Evolutionary conservation across 2,888 invertebrate species (phyloP).

Genomic region (Mayetiola destructor): DNA sequence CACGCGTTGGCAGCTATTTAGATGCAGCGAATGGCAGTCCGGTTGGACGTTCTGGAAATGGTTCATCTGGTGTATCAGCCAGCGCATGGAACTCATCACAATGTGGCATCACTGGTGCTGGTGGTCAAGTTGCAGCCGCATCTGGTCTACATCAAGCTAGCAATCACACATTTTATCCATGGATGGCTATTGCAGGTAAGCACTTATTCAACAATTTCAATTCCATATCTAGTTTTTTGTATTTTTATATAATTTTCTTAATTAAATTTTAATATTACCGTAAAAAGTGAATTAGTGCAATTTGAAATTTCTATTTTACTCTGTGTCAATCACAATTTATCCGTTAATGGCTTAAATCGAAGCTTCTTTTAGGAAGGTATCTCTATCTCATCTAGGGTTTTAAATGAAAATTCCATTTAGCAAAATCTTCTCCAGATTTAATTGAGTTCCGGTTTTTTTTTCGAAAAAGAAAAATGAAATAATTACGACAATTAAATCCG

Average conservation of each 20-base stretch:
- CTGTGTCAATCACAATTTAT: too few relatives aligned
- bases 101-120: conserved; percentile 63
- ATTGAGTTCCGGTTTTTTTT: too few relatives aligned
- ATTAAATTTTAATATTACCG: too few relatives aligned
- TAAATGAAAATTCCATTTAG: too few relatives aligned
- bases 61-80: conserved; percentile 44
- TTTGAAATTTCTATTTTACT: too few relatives aligned
- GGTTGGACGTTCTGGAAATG: conserved; percentile 54
- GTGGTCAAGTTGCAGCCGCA: conserved; percentile 63
- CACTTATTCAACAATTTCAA: conserved; percentile 17
- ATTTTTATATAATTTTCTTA: background rate
- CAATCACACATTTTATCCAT: conserved; percentile 91
- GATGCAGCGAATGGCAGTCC: conserved; percentile 64
- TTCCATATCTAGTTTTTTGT: too few relatives aligned
- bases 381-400: too few relatives aligned
- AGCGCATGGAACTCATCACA: conserved; percentile 71
- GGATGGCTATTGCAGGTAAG: conserved; percentile 99
- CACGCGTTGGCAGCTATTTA: conserved; percentile 53
- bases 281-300: too few relatives aligned
- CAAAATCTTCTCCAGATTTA: too few relatives aligned
- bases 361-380: too few relatives aligned
- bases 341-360: too few relatives aligned
- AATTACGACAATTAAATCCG: background rate
- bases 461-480: conserved; percentile 1
- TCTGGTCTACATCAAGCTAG: conserved; percentile 79